These are phyloP conservation scores for Melanotaenia trifasciata DNA, from an alignment of 2,797 vertebrate species.

Conservation along the genomic window DNA sequence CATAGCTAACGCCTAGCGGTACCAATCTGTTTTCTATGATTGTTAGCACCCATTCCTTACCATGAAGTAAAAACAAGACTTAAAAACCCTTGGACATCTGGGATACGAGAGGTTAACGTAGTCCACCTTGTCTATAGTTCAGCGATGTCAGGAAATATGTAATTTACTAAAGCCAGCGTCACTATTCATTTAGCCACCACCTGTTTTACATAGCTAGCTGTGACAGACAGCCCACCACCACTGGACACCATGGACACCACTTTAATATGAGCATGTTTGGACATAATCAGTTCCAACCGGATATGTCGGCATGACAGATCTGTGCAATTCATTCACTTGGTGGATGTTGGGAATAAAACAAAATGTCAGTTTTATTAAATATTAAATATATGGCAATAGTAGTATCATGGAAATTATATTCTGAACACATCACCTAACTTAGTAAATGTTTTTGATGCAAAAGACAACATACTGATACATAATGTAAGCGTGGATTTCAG, in stretches of 20 bases:
- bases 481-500: neutral
- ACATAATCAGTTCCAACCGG: slow-evolving; percentile 4
- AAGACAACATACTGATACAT: neutral
- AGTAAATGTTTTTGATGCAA: neutral
- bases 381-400: neutral
- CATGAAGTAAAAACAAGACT: slow-evolving; percentile 49
- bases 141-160: neutral
- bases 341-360: neutral
- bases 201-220: slow-evolving; percentile 12
- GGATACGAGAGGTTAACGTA: slow-evolving; percentile 9
- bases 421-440: neutral
- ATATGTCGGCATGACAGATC: neutral
- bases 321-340: neutral
- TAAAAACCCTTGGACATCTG: slow-evolving; percentile 8
- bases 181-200: slow-evolving; percentile 3
- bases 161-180: slow-evolving; percentile 12
- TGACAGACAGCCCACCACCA: slow-evolving; percentile 33
- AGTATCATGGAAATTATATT: neutral
- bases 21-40: neutral
- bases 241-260: slow-evolving; percentile 14
- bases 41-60: slow-evolving; percentile 51
- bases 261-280: slow-evolving; percentile 9
- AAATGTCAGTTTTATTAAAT: neutral
- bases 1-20: slow-evolving; percentile 35
- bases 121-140: slow-evolving; percentile 3